Evolutionary conservation across 1,140 invertebrate species (phyloP).

Genomic region (Caerostris darwini): DNA sequence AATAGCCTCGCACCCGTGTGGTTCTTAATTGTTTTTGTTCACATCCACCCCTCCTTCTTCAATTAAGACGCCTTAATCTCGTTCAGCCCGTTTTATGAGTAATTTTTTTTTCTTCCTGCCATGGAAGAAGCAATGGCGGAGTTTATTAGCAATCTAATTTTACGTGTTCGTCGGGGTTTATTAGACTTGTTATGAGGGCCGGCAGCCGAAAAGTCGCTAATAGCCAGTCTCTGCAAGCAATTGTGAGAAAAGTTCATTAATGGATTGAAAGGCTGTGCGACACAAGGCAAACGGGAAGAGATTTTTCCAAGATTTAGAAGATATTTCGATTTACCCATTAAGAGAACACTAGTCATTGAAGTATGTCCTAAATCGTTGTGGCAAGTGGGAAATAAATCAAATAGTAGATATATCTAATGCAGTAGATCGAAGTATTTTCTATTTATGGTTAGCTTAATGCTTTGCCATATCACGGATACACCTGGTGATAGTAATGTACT

Average conservation of each 20-base stretch:
- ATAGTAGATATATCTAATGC: too few species aligned
- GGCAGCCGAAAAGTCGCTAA: background rate
- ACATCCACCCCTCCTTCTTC: background rate
- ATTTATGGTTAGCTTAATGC: too few species aligned
- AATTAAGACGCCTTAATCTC: conserved; percentile 54
- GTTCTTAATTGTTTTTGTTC: conserved; percentile 25
- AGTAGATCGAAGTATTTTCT: too few species aligned
- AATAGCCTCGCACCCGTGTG: background rate
- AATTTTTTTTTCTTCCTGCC: background rate
- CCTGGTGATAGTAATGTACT: too few species aligned
- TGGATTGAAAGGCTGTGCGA: background rate
- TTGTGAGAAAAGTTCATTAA: conserved; percentile 17
- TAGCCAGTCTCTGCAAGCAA: background rate
- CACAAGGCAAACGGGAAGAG: too few species aligned
- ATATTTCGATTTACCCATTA: too few species aligned
- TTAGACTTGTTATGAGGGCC: conserved; percentile 9
- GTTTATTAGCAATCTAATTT: conserved; percentile 64
- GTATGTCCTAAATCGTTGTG: too few species aligned
- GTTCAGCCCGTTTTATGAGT: conserved; percentile 20
- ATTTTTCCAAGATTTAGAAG: too few species aligned
- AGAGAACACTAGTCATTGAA: too few species aligned
- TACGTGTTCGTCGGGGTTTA: conserved; percentile 45
- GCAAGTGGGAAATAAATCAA: too few species aligned
- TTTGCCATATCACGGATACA: too few species aligned
- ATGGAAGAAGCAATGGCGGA: background rate